A percentile compares a stretch with the other conserved stretches of the same genome.
Conservation (phyloP, 2,797 vertebrate species). For the Ficedula albicollis region DNA sequence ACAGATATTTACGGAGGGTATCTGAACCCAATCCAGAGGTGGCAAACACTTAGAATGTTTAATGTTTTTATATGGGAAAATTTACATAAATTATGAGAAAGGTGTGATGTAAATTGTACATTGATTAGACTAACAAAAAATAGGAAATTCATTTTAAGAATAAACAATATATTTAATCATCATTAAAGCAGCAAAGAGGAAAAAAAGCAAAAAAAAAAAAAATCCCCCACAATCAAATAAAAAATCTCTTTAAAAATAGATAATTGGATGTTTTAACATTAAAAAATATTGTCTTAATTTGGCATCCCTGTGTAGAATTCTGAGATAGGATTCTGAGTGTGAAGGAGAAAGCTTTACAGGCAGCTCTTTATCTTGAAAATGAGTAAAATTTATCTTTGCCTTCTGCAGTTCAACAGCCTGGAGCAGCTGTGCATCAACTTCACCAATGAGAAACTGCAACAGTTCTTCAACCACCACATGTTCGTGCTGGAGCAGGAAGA, state of each 20-base stretch:
- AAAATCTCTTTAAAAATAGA: not conserved
- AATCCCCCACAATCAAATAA: rapidly evolving
- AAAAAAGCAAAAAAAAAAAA: not conserved
- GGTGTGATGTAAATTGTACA: not conserved
- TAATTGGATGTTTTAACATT: not conserved
- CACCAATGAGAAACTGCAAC: constrained; percentile 70
- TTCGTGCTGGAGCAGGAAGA: constrained; percentile 85
- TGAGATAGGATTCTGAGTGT: not conserved
- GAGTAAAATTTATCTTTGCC: not conserved
- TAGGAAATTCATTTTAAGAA: not conserved
- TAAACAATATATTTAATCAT: not conserved
- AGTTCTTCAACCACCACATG: constrained; percentile 83
- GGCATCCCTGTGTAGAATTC: rapidly evolving
- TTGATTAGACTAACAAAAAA: not conserved
- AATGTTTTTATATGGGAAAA: not conserved
- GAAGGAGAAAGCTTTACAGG: not conserved
- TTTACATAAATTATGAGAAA: not conserved
- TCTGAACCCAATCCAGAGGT: not conserved
- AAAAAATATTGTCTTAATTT: not conserved
- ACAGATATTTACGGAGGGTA: not conserved
- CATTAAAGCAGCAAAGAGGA: not conserved
- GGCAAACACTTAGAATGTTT: not conserved
- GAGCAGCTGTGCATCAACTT: constrained; percentile 50
- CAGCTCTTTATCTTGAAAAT: not conserved
- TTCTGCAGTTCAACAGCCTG: constrained; percentile 25